Percentiles rank a stretch among this genome's conserved stretches.
phyloP scores from a whole-genome alignment of 2,113 vertebrate species.

The Melospiza melodia region DNA sequence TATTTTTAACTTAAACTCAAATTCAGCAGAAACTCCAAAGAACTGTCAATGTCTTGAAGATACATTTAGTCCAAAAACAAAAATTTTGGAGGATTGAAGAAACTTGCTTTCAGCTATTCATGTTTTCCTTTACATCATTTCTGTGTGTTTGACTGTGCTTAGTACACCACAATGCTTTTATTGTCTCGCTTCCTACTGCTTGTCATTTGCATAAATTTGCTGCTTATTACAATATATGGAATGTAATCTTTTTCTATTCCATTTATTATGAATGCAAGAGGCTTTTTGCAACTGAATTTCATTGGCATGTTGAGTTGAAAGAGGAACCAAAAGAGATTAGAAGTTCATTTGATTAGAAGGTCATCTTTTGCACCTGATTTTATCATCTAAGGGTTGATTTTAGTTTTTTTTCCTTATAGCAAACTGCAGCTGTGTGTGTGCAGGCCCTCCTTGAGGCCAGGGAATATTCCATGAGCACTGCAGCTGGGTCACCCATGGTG shows the following conservation, averaged over 20 bases:
- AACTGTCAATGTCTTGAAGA: neutral
- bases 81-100: neutral
- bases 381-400: neutral
- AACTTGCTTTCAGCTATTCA: neutral
- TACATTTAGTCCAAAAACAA: neutral
- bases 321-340: neutral
- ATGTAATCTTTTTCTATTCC: neutral
- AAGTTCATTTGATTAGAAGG: neutral
- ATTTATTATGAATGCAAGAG: neutral
- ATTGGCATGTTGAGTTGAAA: neutral
- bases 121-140: neutral
- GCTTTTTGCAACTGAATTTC: neutral
- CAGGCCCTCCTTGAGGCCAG: neutral
- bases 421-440: neutral
- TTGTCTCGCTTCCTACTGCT: conserved; percentile 4
- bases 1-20: neutral
- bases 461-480: neutral
- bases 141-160: neutral
- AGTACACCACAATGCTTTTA: conserved; percentile 7
- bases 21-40: neutral
- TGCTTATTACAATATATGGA: conserved; percentile 5
- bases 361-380: neutral
- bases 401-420: neutral
- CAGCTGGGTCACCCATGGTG: neutral
- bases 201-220: conserved; percentile 38